Base-by-base conservation (phyloP, 2,797 vertebrate species). In the Nasua narica region DNA sequence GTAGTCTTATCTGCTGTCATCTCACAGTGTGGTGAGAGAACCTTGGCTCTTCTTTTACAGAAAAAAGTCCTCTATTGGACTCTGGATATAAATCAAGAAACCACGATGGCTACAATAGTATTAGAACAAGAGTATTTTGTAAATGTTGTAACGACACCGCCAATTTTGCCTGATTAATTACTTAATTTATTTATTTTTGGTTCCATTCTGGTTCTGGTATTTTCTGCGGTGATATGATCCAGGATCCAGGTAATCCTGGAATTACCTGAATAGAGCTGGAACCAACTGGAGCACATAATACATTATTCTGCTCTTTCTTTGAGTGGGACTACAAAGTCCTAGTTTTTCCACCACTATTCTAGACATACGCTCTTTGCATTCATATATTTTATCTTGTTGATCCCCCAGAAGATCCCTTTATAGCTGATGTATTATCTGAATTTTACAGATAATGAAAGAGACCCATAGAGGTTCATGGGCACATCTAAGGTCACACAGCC, bases 361-460 rank as follows among this genome's bases (percentile, higher is more conserved):
- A 91, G 87, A 81, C 83, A 69, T 92, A 91, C 6, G 58, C 18
- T 91, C 72, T 90, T 92, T 95, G 72, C 65, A 91, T 89, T 83
- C 48, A 91, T 3, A 25, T 69, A 69, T 95, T 95, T 96, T 78
- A 90, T 96, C 70, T 74, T 90, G 87, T 94, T 93, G 95, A 96
- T 91, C 60, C 86, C 72, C 65, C 86, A 69, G 86, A 87, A 96
- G 86, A 93, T 90, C 83, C 78, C 65, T 95, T 90, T 85, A 85
- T 65, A 81, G 56, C 62, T 85, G 70, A 91, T 88, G 56, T 78
- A 77, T 92, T 96, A 70, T 95, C 48, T 87, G 91, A 82, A 86
- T 91, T 97, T 97, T 95, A 90, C 67, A 93, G 89, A 67, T 94
- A 95, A 91, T 95, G 56, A 92, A 96, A 93, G 56, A 86, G 96